A percentile compares a stretch with the other conserved stretches of the same genome.
phyloP scores from a whole-genome alignment of 2,797 vertebrate genomes.

The Picus viridis region DNA sequence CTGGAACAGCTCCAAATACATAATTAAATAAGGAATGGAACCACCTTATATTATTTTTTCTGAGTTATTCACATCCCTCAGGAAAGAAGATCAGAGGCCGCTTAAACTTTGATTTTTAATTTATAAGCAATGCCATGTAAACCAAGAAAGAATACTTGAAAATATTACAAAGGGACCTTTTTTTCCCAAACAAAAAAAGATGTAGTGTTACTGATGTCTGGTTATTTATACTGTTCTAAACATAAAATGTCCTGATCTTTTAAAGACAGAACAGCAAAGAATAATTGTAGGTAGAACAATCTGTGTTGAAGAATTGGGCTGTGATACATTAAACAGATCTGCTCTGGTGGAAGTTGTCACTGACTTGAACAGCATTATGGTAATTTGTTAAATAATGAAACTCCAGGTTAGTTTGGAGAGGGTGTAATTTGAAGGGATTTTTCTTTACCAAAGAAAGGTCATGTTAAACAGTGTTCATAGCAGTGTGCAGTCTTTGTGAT shows the following conservation, averaged over 20 bases:
- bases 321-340: neutral
- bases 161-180: neutral
- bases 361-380: neutral
- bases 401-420: neutral
- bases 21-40: slow-evolving; percentile 56
- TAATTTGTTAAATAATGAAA: neutral
- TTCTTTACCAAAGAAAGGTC: neutral
- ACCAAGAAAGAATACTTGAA: slow-evolving; percentile 39
- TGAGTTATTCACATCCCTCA: slow-evolving; percentile 39
- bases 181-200: neutral
- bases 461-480: neutral
- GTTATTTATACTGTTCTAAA: neutral
- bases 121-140: slow-evolving; percentile 38
- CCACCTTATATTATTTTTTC: slow-evolving; percentile 44
- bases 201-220: neutral
- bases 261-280: neutral
- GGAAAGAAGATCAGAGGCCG: slow-evolving; percentile 56
- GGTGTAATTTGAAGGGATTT: neutral
- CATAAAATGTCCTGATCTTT: neutral
- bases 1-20: slow-evolving; percentile 43
- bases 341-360: neutral
- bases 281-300: neutral
- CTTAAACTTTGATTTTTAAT: slow-evolving; percentile 68
- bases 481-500: neutral
- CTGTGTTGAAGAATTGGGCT: neutral